phyloP scores from a whole-genome alignment of 2,113 vertebrate genomes.

The Epinephelus fuscoguttatus region DNA sequence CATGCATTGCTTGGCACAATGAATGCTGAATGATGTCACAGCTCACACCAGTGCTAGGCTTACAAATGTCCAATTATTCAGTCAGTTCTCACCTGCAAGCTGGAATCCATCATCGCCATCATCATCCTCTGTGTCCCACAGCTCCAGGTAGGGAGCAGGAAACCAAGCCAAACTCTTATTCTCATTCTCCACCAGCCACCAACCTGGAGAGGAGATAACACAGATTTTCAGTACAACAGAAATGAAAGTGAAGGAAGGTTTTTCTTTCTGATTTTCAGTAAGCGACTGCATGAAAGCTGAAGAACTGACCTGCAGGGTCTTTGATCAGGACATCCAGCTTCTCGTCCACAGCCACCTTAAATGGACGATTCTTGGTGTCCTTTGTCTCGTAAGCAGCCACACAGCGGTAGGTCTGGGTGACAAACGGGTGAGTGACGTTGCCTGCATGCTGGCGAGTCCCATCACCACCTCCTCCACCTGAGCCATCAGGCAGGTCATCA shows the following conservation, averaged over 20 bases:
- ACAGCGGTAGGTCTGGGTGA: constrained; percentile 86
- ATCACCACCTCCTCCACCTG: constrained; percentile 30
- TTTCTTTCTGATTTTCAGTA: not conserved
- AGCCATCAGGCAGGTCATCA: constrained; percentile 53
- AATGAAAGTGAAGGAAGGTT: not conserved
- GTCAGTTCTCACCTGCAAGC: constrained; percentile 37
- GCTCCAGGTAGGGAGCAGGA: constrained; percentile 91
- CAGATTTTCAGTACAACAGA: not conserved
- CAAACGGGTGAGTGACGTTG: constrained; percentile 81
- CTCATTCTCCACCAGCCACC: constrained; percentile 95
- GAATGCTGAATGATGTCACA: not conserved
- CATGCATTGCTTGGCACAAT: not conserved
- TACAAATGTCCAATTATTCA: not conserved
- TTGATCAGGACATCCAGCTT: constrained; percentile 90
- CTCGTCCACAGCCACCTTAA: constrained; percentile 82
- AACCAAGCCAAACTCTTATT: constrained; percentile 93
- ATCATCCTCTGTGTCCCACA: constrained; percentile 66
- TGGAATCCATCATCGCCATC: constrained; percentile 33
- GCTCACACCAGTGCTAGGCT: not conserved
- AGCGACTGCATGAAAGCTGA: fast-evolving
- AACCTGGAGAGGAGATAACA: constrained; percentile 83
- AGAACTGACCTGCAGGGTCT: constrained; percentile 86
- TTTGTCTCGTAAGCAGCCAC: constrained; percentile 89
- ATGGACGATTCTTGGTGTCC: constrained; percentile 87
- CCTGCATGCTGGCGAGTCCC: not conserved